Base-by-base conservation (phyloP, 2,797 vertebrate species). In the Amphiprion clarkii region DNA sequence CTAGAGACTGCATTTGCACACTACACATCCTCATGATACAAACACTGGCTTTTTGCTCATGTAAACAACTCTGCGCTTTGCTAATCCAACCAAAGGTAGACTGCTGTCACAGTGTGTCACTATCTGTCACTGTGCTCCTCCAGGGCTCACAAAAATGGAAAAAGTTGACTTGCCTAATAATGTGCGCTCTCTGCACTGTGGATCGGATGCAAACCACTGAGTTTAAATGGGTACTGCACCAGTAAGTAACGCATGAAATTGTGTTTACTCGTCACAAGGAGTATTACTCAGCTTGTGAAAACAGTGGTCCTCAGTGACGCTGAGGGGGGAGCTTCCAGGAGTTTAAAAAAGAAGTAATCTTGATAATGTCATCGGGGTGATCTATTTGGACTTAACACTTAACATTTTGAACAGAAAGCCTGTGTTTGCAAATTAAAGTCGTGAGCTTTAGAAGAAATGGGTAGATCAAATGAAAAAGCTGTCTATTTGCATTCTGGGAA, bases 41-140 rank as follows among this genome's bases (percentile, higher is more conserved):
- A 81, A 75, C 67, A 63, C 55, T 36, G 39, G 76, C 67, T 71
- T 82, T 85, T 68, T 83, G 71, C 89, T 81, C 84, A 78, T 87
- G 85, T 77, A 87, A 91, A 88, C 86, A 90, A 83, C 58, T 65
- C 62, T 78, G 80, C 75, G 78, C 60, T 76, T 74, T 72, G 60
- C 72, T 85, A 88, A 88, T 84, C 88, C 82, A 60, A 78, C 75
- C 85, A 86, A 82, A 89, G 79, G 78, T 89, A 82, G 80, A 83
- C 70, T 78, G 76, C 86, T 87, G 81, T 88, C 84, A 88, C 74
- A 83, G 40, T 66, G 71, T 77, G 77, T 91, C 84, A 86, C 78
- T 81, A 51, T 91, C 82, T 79, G 82, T 84, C 83, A 72, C 65
- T 12, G 29, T 40, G 42, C 69, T 79, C 76, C 83, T 81, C 49